Conservation (phyloP, 2,113 vertebrate species). For the Toxotes jaculatrix region DNA sequence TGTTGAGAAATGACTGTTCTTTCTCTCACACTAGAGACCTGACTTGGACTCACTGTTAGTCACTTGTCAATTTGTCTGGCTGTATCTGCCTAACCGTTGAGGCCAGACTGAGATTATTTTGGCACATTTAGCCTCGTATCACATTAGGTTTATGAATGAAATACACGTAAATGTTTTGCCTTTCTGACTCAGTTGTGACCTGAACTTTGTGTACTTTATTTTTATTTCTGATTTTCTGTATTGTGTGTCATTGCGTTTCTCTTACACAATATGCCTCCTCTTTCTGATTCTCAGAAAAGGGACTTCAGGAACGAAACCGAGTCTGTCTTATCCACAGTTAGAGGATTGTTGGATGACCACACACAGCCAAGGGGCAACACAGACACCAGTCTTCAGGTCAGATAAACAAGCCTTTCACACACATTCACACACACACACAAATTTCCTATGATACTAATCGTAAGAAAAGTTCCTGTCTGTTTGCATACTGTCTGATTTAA, state of each 20-base stretch:
- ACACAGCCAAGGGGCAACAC: constrained; percentile 40
- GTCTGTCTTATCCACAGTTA: constrained; percentile 65
- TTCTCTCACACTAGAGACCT: too few species aligned
- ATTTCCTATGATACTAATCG: not conserved
- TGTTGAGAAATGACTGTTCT: too few species aligned
- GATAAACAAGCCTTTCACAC: constrained; percentile 7
- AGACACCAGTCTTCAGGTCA: constrained; percentile 81
- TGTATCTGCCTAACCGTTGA: not conserved
- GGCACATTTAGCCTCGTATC: not conserved
- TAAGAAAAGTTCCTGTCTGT: not conserved
- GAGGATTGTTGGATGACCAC: constrained; percentile 61
- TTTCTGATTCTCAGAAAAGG: constrained; percentile 70
- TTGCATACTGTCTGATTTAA: not conserved
- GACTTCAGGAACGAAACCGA: constrained; percentile 80
- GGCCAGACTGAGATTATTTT: too few species aligned
- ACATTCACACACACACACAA: not conserved
- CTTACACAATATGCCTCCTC: not conserved
- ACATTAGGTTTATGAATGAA: not conserved
- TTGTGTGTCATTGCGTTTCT: not conserved
- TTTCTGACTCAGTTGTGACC: not conserved
- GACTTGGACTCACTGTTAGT: too few species aligned
- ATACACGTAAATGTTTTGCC: not conserved
- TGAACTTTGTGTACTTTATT: not conserved
- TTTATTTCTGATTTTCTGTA: not conserved
- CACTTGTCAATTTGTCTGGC: too few species aligned